A percentile compares a stretch with the other conserved stretches of the same genome.
Conservation (phyloP, 2,113 vertebrate species). For the Mustelus asterias region DNA sequence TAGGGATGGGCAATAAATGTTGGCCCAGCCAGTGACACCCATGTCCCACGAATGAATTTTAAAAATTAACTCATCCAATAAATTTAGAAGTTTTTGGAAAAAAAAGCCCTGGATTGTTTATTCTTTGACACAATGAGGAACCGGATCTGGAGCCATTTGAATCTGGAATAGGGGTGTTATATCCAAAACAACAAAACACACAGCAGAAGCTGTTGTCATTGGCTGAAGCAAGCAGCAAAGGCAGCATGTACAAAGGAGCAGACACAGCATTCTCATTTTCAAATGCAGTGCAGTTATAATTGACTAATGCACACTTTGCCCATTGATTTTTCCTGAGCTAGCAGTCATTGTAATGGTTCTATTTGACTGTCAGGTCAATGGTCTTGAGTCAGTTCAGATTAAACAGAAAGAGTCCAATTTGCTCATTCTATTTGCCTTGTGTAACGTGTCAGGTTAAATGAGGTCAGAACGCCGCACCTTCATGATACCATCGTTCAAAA, state of each 20-base stretch:
- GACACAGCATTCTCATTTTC: background rate
- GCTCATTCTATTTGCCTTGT: background rate
- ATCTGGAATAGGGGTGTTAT: background rate
- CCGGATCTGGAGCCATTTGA: background rate
- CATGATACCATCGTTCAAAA: background rate
- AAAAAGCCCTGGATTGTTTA: background rate
- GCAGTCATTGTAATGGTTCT: background rate
- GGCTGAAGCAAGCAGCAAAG: background rate
- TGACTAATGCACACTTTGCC: background rate
- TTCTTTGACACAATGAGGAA: background rate
- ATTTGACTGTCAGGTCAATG: slow-evolving; percentile 13
- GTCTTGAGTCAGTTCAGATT: background rate
- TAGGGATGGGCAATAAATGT: no score
- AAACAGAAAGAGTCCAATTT: background rate
- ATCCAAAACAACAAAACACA: background rate
- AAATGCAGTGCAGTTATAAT: background rate
- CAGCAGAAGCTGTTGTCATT: background rate
- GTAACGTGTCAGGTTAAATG: background rate
- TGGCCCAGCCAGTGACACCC: no score
- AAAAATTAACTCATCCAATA: background rate
- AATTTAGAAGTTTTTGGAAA: background rate
- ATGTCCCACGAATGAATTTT: no score
- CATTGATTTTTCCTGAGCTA: background rate
- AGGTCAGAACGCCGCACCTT: background rate
- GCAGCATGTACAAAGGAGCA: background rate